These are phyloP conservation scores for Andricus grossulariae DNA, from an alignment of 1,140 invertebrate genomes.

Conservation along the genomic window DNA sequence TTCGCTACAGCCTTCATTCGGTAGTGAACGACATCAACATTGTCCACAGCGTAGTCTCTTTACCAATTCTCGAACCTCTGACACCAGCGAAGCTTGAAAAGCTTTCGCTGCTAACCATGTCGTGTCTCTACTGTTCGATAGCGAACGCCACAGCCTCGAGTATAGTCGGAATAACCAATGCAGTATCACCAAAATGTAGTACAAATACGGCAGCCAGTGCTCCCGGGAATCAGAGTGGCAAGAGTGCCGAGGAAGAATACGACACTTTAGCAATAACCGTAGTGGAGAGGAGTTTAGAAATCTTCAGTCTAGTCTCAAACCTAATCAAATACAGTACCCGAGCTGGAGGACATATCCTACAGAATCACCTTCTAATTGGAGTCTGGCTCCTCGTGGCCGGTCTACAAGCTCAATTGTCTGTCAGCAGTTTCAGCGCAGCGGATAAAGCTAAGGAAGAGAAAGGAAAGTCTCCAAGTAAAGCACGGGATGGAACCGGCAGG, in stretches of 20 bases:
- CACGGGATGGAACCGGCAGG: constrained; percentile 76
- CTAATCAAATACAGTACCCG: constrained; percentile 90
- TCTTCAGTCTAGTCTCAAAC: constrained; percentile 88
- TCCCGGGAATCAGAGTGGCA: constrained; percentile 68
- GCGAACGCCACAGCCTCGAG: constrained; percentile 82
- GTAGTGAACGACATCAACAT: constrained; percentile 90
- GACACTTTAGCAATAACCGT: constrained; percentile 82
- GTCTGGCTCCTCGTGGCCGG: constrained; percentile 91
- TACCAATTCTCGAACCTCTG: constrained; percentile 92
- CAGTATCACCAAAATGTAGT: constrained; percentile 79
- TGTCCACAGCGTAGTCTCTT: constrained; percentile 86
- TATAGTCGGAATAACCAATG: constrained; percentile 80
- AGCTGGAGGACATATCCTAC: constrained; percentile 90
- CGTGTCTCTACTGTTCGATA: constrained; percentile 87
- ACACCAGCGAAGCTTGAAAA: constrained; percentile 87
- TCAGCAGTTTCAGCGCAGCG: constrained; percentile 75
- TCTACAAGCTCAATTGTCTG: constrained; percentile 83
- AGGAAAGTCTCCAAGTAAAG: constrained; percentile 81
- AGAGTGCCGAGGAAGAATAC: constrained; percentile 82
- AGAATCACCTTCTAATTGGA: constrained; percentile 92
- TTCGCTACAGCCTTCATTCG: constrained; percentile 84
- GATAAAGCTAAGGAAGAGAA: constrained; percentile 81
- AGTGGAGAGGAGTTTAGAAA: constrained; percentile 85
- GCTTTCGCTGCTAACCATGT: constrained; percentile 84
- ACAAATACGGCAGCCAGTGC: constrained; percentile 64